These are phyloP conservation scores for Ispidina picta DNA, from an alignment of 2,797 vertebrate species.

Conservation along the genomic window DNA sequence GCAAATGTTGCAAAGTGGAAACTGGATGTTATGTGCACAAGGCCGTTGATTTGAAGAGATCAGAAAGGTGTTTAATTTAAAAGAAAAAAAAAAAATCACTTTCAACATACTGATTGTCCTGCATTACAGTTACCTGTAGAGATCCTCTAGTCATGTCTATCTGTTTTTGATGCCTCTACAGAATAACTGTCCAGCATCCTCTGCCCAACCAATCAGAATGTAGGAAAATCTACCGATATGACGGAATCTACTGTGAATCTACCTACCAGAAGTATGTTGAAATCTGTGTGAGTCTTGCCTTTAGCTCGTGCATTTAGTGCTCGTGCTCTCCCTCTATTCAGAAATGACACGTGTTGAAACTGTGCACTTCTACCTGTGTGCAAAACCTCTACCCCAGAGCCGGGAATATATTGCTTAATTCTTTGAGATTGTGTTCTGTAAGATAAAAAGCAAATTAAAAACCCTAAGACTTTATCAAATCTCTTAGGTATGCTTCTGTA, in stretches of 20 bases:
- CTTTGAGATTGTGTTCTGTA: conserved; percentile 74
- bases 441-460: conserved; percentile 57
- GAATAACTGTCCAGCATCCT: conserved; percentile 87
- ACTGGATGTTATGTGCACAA: conserved; percentile 60
- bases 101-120: conserved; percentile 81
- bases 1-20: conserved; percentile 71
- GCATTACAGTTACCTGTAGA: conserved; percentile 82
- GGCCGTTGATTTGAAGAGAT: conserved; percentile 65
- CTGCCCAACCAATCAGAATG: conserved; percentile 87
- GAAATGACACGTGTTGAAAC: conserved; percentile 76
- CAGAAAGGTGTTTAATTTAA: conserved; percentile 60
- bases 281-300: conserved; percentile 86
- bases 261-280: conserved; percentile 88
- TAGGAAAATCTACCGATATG: conserved; percentile 88
- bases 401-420: conserved; percentile 69
- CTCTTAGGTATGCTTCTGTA: conserved; percentile 76
- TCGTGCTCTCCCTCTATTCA: conserved; percentile 79
- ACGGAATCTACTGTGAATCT: conserved; percentile 87
- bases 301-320: conserved; percentile 84
- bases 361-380: conserved; percentile 71
- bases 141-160: conserved; percentile 84
- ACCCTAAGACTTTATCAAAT: conserved; percentile 63
- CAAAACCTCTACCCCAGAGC: conserved; percentile 69
- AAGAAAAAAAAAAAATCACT: conserved; percentile 59
- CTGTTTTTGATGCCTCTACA: conserved; percentile 87